Percentiles rank a stretch among this genome's conserved stretches.
Conservation (phyloP, 2,113 vertebrate genomes). For the Rhadina sibilatrix region DNA sequence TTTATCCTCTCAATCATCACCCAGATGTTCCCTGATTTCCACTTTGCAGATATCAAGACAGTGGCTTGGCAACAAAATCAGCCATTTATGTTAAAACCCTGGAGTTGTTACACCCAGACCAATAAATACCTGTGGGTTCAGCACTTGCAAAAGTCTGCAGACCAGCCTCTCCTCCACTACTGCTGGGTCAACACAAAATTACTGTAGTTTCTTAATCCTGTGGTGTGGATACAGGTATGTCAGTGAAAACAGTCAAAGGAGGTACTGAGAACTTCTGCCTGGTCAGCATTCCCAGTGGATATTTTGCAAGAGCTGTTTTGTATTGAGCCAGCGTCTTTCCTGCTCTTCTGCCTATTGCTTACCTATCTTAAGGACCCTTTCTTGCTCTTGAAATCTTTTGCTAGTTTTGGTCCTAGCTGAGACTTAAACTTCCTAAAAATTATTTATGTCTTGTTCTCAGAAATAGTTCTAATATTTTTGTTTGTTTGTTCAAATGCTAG, state of each 20-base stretch:
- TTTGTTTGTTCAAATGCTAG: neutral
- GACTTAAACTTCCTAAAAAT: neutral
- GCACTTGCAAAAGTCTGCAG: too few relatives aligned
- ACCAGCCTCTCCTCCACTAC: too few relatives aligned
- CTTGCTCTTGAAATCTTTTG: neutral
- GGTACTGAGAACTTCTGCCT: neutral
- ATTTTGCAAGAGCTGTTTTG: neutral
- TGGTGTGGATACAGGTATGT: fast-evolving
- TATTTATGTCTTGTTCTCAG: neutral
- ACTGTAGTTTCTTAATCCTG: neutral
- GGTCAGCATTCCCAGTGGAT: too few relatives aligned
- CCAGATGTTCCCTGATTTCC: neutral
- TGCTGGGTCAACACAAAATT: neutral
- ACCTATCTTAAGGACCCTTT: too few relatives aligned
- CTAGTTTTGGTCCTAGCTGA: neutral
- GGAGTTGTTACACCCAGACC: too few relatives aligned
- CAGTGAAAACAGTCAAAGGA: neutral
- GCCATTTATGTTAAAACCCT: neutral
- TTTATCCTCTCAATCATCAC: neutral
- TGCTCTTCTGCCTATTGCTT: neutral
- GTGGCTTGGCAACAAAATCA: neutral
- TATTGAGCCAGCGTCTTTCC: neutral
- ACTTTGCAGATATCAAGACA: neutral
- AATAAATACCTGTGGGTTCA: neutral
- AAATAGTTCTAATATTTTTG: neutral